Conservation (phyloP, 2,113 vertebrate genomes). For the Lamprotornis superbus region DNA sequence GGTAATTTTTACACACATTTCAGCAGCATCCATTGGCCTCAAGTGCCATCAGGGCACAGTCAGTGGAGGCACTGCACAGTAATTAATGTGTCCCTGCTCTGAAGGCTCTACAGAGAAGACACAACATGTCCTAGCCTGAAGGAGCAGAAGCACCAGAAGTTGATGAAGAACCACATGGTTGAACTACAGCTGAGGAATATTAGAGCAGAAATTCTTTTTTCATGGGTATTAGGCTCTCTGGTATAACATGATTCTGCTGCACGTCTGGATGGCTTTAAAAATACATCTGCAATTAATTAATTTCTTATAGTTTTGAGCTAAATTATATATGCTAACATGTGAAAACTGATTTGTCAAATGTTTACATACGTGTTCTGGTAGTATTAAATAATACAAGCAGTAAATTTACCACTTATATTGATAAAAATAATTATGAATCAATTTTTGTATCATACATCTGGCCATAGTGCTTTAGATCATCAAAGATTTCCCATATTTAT, state of each 20-base stretch:
- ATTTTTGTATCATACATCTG: neutral
- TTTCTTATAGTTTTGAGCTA: neutral
- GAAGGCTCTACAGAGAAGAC: fast-evolving
- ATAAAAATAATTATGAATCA: neutral
- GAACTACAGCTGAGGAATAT: neutral
- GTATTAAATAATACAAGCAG: neutral
- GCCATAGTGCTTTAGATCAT: neutral
- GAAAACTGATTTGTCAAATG: neutral
- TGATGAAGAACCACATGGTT: neutral
- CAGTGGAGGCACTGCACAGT: fast-evolving
- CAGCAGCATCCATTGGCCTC: neutral
- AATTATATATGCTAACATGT: neutral
- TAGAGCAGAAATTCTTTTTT: neutral
- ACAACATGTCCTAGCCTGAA: neutral
- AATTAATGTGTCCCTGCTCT: neutral
- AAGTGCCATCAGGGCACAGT: neutral
- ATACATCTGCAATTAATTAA: neutral
- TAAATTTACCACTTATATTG: neutral
- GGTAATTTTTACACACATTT: neutral
- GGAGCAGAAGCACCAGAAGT: neutral
- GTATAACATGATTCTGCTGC: neutral
- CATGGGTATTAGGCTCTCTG: neutral
- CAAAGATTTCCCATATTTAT: neutral
- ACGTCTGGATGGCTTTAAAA: neutral
- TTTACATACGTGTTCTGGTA: neutral